Conservation (phyloP, 2,888 invertebrate species). For the Chrysolina americana region DNA sequence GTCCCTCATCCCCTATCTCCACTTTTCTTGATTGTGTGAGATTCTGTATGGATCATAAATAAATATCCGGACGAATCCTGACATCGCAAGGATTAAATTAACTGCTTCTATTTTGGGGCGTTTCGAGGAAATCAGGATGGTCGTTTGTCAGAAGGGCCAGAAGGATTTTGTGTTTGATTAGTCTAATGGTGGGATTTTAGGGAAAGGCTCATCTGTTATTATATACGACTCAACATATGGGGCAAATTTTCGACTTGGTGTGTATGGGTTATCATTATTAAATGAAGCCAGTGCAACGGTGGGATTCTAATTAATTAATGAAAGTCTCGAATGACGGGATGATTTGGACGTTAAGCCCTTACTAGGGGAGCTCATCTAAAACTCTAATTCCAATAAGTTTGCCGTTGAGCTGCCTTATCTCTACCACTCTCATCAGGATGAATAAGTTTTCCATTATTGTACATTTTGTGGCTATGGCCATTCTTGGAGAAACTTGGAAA, state of each 20-base stretch:
- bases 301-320: not conserved
- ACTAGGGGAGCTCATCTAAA: too few species aligned
- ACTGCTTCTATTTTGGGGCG: conserved; percentile 59
- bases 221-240: conserved; percentile 37
- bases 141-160: conserved; percentile 50
- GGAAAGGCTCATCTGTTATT: conserved; percentile 24
- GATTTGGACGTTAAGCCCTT: too few species aligned
- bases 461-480: too few species aligned
- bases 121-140: conserved; percentile 58
- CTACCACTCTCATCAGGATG: too few species aligned
- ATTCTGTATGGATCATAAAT: conserved; percentile 55
- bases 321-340: not conserved
- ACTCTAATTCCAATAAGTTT: too few species aligned
- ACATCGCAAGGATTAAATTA: conserved; percentile 61
- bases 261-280: conserved; percentile 12
- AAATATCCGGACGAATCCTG: conserved; percentile 41
- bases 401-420: too few species aligned
- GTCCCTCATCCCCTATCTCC: conserved; percentile 45
- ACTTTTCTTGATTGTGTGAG: conserved; percentile 47
- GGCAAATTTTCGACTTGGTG: conserved; percentile 26
- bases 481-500: too few species aligned
- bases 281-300: conserved; percentile 22
- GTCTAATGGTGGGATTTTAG: conserved; percentile 48
- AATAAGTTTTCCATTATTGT: too few species aligned
- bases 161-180: conserved; percentile 49